phyloP scores from a whole-genome alignment of 2,888 invertebrate genomes.

The Margaritifera margaritifera region DNA sequence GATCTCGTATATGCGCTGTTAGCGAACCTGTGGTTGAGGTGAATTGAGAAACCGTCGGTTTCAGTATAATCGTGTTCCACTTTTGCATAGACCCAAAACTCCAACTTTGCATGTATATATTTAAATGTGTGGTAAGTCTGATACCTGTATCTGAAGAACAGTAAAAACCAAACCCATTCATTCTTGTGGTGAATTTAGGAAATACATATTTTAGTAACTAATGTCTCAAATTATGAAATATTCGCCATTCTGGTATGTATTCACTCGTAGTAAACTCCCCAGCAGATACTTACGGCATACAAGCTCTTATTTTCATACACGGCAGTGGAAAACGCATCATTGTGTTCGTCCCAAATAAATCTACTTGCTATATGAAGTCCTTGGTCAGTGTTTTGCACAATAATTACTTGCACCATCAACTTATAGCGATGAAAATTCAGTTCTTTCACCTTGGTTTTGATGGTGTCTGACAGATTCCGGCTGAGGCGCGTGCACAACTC shows the following conservation, averaged over 20 bases:
- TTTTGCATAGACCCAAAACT: too few relatives aligned
- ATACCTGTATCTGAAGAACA: too few relatives aligned
- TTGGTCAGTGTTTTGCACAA: constrained; percentile 49
- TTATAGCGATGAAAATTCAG: constrained; percentile 49
- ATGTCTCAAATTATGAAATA: too few relatives aligned
- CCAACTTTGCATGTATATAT: too few relatives aligned
- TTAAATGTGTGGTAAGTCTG: too few relatives aligned
- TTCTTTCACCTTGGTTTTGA: constrained; percentile 45
- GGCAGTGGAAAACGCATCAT: constrained; percentile 46
- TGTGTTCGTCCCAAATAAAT: constrained; percentile 49
- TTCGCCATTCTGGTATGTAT: not conserved
- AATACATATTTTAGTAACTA: too few relatives aligned
- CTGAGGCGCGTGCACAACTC: constrained; percentile 40
- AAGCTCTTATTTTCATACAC: constrained; percentile 40
- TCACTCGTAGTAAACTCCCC: constrained; percentile 47
- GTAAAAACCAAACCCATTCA: too few relatives aligned
- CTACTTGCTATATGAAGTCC: constrained; percentile 47
- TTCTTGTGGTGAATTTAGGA: too few relatives aligned
- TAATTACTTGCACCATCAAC: constrained; percentile 48
- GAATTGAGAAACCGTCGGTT: too few relatives aligned
- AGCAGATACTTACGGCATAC: constrained; percentile 52
- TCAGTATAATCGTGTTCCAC: too few relatives aligned
- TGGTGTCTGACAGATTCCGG: constrained; percentile 42
- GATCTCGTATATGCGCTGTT: too few relatives aligned
- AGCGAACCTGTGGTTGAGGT: too few relatives aligned